Evolutionary conservation across 2,888 invertebrate genomes (phyloP).

Genomic region (Meiosimyza platycephala): DNA sequence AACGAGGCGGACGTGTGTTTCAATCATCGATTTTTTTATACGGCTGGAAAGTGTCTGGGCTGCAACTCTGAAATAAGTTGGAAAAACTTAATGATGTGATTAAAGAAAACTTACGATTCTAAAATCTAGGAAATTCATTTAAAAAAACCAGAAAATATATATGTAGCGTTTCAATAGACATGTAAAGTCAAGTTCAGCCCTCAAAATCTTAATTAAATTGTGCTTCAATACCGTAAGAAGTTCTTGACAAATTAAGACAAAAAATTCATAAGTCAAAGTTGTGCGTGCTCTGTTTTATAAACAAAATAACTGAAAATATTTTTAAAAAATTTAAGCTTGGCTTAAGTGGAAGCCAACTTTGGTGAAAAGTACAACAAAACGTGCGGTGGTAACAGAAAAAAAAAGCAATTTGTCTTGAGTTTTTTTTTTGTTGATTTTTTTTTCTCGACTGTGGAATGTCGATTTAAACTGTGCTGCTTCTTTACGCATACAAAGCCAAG

Average conservation of each 20-base stretch:
- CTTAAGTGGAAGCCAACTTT: not conserved
- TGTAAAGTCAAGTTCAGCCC: no score
- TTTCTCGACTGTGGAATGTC: slow-evolving; percentile 17
- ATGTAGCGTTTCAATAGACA: no score
- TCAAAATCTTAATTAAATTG: no score
- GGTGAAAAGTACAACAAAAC: not conserved
- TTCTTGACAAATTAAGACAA: slow-evolving; percentile 17
- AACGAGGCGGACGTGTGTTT: slow-evolving; percentile 24
- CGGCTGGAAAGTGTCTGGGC: no score
- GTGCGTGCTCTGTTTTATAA: slow-evolving; percentile 32
- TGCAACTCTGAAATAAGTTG: no score
- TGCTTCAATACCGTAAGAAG: not conserved
- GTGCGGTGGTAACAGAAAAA: not conserved
- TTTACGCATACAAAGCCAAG: no score
- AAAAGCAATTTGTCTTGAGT: not conserved
- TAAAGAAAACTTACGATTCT: no score
- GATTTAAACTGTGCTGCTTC: slow-evolving; percentile 13
- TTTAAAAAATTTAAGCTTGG: not conserved
- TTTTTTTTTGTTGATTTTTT: no score
- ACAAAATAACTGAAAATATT: slow-evolving; percentile 12
- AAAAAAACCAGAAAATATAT: no score
- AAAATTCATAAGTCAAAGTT: not conserved
- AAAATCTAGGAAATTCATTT: no score
- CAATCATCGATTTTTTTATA: no score
- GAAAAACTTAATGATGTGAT: no score